Percentiles rank a stretch among this genome's conserved stretches.
Evolutionary conservation across 2,797 vertebrate genomes (phyloP).

Genomic region (Manis crassicaudata): DNA sequence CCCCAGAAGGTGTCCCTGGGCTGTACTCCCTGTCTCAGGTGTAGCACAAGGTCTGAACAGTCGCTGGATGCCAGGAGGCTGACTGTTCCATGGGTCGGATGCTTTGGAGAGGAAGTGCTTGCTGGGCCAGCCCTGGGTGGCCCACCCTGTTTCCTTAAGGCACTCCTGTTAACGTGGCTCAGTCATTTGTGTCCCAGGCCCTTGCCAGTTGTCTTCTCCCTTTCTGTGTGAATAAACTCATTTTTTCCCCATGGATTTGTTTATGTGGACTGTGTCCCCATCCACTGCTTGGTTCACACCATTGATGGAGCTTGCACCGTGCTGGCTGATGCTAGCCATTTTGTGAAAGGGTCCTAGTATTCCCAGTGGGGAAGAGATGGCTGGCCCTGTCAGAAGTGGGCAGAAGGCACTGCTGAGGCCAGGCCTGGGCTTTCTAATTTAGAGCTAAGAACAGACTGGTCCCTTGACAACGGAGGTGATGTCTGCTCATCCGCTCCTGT

Average conservation of each 20-base stretch:
- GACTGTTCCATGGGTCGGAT: not conserved
- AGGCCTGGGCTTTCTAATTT: conserved; percentile 72
- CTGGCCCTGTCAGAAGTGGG: conserved; percentile 9
- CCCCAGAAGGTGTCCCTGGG: not conserved
- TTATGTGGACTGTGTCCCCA: not conserved
- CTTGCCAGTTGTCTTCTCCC: not conserved
- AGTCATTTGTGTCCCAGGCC: not conserved
- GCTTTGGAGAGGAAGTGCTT: not conserved
- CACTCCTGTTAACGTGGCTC: fast-evolving
- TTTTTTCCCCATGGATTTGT: not conserved
- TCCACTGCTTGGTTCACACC: not conserved
- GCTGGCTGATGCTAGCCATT: too few relatives aligned
- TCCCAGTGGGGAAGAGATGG: not conserved
- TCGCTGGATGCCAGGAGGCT: not conserved
- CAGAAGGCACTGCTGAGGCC: conserved; percentile 50
- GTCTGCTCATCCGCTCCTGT: conserved; percentile 70
- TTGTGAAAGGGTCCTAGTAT: not conserved
- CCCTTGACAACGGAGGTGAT: conserved; percentile 77
- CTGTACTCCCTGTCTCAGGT: not conserved
- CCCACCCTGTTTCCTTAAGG: not conserved
- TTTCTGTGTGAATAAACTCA: not conserved
- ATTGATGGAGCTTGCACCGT: not conserved
- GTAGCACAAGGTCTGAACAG: not conserved
- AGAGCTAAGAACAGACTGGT: conserved; percentile 78
- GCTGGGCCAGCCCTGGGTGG: not conserved